phyloP scores from a whole-genome alignment of 2,797 vertebrate genomes.

The Schizopygopsis pylzovi region DNA sequence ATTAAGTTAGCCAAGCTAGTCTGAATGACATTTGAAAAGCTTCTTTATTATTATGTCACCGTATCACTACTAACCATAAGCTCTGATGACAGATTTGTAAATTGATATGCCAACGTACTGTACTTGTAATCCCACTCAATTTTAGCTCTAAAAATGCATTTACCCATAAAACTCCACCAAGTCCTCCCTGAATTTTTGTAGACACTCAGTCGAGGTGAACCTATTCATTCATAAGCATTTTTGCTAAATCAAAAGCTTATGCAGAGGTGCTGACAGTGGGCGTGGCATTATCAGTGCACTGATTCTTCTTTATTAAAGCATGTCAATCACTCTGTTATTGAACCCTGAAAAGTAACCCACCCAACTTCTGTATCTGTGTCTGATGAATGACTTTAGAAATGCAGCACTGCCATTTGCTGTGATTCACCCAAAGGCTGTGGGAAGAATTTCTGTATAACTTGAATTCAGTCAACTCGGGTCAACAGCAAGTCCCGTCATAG shows the following conservation, averaged over 20 bases:
- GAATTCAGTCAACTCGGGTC: neutral
- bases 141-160: conserved; percentile 15
- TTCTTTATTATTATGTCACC: conserved; percentile 7
- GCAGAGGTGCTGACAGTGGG: conserved; percentile 7
- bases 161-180: conserved; percentile 13
- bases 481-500: conserved; percentile 11
- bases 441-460: neutral
- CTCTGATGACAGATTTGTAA: conserved; percentile 14
- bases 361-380: conserved; percentile 45
- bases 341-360: conserved; percentile 44
- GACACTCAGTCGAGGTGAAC: conserved; percentile 34
- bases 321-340: conserved; percentile 46
- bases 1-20: neutral
- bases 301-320: conserved; percentile 53
- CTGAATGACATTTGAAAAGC: neutral
- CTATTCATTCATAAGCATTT: conserved; percentile 26
- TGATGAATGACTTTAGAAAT: conserved; percentile 46
- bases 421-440: conserved; percentile 25
- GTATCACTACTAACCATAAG: neutral
- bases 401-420: neutral
- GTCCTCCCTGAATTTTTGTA: neutral
- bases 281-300: conserved; percentile 27
- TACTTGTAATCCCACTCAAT: neutral
- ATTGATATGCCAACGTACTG: neutral
- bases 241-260: conserved; percentile 14